Evolutionary conservation across 64 coral and sea anemone genomes (phyloP), one percentile per base, ranked within the genome.

Genomic region (Stichodactyla helianthus): DNA sequence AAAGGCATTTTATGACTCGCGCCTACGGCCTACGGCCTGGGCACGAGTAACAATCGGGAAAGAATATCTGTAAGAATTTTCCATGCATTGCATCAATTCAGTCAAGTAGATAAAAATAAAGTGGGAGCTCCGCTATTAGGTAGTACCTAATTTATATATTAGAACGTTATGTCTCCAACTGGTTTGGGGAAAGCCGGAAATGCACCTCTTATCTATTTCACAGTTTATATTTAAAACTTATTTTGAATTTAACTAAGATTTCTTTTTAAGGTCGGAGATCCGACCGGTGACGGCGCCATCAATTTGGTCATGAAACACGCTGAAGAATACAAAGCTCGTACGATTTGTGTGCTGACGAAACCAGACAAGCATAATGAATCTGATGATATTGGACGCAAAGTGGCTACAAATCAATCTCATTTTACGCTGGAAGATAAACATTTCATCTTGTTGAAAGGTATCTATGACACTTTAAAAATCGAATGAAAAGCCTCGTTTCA

Each of bases 361-460:
- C 93, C 93, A 51, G 93, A 95, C 76, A 95, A 88, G 54, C 50
- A 88, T 20, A 86, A 89, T 85, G 87, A 89, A 74, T 67, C 82
- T 35, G 93, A 95, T 51, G 89, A 95, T 70, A 86, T 95, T 70
- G 93, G 93, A 18, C 64, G 57, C 11, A 95, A 88, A 67, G 89
- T 95, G 51, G 93, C 93, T 5, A 50, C 52, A 17, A 95, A 95
- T 50, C 27, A 89, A 50, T 95, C 93, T 4, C 84, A 85, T 60
- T 95, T 95, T 83, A 95, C 93, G 17, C 89, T 95, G 5, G 89
- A 95, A 51, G 89, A 91, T 6, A 86, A 85, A 51, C 93, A 89
- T 55, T 95, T 95, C 20, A 95, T 95, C 85, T 74, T 95, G 65
- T 79, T 95, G 19, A 87, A 87, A 74, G 93, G 93, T 95, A 82